These are phyloP conservation scores for Molanna angustata DNA, from an alignment of 2,888 invertebrate genomes.

Conservation along the genomic window DNA sequence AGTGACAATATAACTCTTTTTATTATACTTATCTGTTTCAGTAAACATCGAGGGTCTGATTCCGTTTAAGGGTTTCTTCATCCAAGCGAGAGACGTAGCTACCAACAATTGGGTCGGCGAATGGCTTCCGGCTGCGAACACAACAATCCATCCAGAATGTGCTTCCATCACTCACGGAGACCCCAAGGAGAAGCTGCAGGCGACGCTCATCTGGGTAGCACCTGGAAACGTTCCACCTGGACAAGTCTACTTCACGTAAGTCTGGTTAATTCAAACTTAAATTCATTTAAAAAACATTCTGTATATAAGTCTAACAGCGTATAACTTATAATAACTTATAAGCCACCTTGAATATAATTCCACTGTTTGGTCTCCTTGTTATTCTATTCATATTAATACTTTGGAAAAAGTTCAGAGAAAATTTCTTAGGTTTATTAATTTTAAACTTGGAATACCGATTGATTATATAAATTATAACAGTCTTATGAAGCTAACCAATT, in stretches of 20 bases:
- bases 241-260: conserved; percentile 80
- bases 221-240: conserved; percentile 61
- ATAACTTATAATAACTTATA: no score
- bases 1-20: no score
- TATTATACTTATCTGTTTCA: conserved; percentile 42
- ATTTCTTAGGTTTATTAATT: no score
- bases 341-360: no score
- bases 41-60: conserved; percentile 58
- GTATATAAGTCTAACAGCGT: no score
- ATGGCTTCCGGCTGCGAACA: conserved; percentile 71
- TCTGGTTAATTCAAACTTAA: conserved; percentile 36
- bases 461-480: no score
- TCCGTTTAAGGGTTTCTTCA: conserved; percentile 78
- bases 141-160: conserved; percentile 75
- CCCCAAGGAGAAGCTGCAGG: conserved; percentile 68
- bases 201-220: conserved; percentile 72
- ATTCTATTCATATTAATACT: no score
- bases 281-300: no score
- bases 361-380: no score
- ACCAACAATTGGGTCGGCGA: conserved; percentile 73
- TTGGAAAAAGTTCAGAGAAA: no score
- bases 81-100: conserved; percentile 73
- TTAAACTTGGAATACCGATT: no score
- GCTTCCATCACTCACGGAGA: conserved; percentile 77
- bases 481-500: no score